Conservation (phyloP, 2,113 vertebrate genomes). For the Dipodomys spectabilis region DNA sequence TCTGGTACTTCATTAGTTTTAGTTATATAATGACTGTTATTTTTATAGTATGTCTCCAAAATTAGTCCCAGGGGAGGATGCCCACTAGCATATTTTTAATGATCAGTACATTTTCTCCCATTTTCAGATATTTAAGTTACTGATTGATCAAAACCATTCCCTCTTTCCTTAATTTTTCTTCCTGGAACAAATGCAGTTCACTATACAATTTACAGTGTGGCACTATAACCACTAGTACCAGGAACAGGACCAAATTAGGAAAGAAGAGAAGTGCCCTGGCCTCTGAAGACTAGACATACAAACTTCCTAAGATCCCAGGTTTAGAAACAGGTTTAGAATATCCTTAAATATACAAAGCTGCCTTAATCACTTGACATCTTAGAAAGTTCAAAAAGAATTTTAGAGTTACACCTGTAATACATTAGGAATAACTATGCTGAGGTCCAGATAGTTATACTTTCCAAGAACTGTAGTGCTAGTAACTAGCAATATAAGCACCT, state of each 20-base stretch:
- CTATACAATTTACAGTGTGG: too few relatives aligned
- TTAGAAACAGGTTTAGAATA: background rate
- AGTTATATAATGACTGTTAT: background rate
- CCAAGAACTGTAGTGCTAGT: background rate
- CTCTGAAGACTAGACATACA: background rate
- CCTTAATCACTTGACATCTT: background rate
- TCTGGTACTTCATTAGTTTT: background rate
- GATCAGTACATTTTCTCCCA: background rate
- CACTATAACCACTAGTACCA: background rate
- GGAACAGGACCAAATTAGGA: background rate
- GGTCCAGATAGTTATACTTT: background rate
- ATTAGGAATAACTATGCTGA: background rate
- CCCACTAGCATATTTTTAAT: too few relatives aligned
- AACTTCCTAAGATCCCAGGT: background rate
- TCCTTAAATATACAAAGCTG: background rate
- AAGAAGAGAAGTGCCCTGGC: background rate
- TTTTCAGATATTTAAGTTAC: conserved; percentile 34
- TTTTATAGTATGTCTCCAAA: too few relatives aligned
- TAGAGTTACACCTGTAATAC: background rate
- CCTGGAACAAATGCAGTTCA: too few relatives aligned
- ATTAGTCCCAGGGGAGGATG: too few relatives aligned
- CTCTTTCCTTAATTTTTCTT: too few relatives aligned
- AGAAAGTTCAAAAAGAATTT: background rate
- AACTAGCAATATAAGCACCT: background rate
- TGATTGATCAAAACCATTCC: background rate